Base-by-base conservation (phyloP, 2,113 vertebrate genomes). In the Athene noctua region DNA sequence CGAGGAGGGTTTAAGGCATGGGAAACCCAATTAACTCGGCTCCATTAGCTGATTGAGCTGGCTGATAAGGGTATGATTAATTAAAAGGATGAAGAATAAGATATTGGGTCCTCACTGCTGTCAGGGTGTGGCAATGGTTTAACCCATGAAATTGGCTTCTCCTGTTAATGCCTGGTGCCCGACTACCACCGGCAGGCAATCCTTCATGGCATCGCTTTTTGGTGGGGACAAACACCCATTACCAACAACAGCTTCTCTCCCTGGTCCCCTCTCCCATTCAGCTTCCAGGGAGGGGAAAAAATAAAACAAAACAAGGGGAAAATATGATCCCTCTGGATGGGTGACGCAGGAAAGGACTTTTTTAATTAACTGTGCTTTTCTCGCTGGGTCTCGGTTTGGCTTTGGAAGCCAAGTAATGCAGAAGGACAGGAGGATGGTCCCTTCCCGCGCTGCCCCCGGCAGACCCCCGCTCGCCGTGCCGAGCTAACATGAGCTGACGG, bases 21-120 rank as follows among this genome's bases (percentile, higher is more conserved):
- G 74, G 81, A 81, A 95, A 81, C 80, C 78, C 6, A 93, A 81
- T 91, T 93, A 94, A 42, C 73, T 80, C 10, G 6, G 63, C 46
- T 87, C 85, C 85, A 67, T 90, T 93, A 91, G 73, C 73, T 85
- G 96, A 90, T 85, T 66, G 90, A 91, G 70, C 52, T 74, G 54
- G 25, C 81, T 58, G 95, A 94, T 96, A 89, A 86, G 73, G 46
- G 51, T 55, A 70, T 92, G 73, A 86, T 93, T 93, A 93, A 94
- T 97, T 94, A 87, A 95, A 91, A 93, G 88, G 90, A 32, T 70
- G 44, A 63, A 58, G 84, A 89, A 40, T 55, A 47, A 91, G 72
- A 87, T 93, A 74, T 73, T 20, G 7, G 52, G 47, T 63, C 61
- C n/a, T 90, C 0, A 0, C 65, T 72, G 54, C 58, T 19, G 13